Percentiles rank a stretch among this genome's conserved stretches.
Evolutionary conservation across 2,113 vertebrate species (phyloP).

Genomic region (Megaceryle maxima): DNA sequence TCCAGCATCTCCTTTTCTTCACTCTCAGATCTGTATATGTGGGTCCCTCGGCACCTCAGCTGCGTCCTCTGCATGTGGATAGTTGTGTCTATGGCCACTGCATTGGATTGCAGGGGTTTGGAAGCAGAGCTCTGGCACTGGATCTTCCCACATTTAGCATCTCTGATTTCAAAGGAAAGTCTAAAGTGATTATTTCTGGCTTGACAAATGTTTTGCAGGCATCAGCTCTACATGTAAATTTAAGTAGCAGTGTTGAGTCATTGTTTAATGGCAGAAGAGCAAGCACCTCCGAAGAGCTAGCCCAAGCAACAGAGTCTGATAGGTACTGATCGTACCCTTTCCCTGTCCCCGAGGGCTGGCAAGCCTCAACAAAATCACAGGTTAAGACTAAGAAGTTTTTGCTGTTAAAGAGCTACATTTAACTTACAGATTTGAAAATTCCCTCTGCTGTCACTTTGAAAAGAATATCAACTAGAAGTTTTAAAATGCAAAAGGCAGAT

Average conservation of each 20-base stretch:
- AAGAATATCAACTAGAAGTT: not conserved
- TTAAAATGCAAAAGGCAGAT: not conserved
- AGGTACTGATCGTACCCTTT: not conserved
- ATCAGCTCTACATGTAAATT: not conserved
- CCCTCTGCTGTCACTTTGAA: not conserved
- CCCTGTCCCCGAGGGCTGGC: not conserved
- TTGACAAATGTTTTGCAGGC: not conserved
- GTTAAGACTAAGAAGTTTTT: not conserved
- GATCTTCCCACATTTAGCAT: slow-evolving; percentile 95
- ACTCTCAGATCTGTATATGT: slow-evolving; percentile 83
- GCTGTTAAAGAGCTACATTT: not conserved
- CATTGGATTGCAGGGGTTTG: slow-evolving; percentile 87
- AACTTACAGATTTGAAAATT: not conserved
- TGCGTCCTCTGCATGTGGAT: slow-evolving; percentile 66
- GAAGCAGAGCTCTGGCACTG: slow-evolving; percentile 86
- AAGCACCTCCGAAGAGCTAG: not conserved
- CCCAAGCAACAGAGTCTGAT: not conserved
- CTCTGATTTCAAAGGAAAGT: slow-evolving; percentile 71
- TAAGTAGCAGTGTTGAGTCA: not conserved
- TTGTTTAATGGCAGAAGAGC: not conserved
- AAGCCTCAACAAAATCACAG: not conserved
- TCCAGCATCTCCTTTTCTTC: slow-evolving; percentile 89
- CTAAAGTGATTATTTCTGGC: not conserved
- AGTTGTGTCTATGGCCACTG: slow-evolving; percentile 89
- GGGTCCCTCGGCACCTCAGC: slow-evolving; percentile 87